These are phyloP conservation scores for Neopipo cinnamomea DNA, from an alignment of 2,113 vertebrate genomes.

Conservation along the genomic window DNA sequence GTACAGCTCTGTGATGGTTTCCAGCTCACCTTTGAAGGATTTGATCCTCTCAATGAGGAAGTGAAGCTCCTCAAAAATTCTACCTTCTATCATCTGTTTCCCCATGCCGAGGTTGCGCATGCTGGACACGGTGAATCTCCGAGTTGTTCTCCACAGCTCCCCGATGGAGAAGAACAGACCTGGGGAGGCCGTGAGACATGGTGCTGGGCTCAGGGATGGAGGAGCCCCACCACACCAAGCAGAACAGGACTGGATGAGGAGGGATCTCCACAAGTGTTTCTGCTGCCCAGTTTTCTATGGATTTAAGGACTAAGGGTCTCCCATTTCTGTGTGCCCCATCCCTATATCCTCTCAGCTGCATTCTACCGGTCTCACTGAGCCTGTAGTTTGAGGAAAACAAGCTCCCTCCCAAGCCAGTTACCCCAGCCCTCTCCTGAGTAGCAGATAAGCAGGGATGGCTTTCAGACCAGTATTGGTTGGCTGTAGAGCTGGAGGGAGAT, in stretches of 20 bases:
- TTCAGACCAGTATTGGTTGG: neutral
- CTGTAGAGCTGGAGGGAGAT: neutral
- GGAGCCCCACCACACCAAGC: neutral
- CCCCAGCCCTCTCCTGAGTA: neutral
- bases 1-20: fast-evolving
- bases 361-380: neutral
- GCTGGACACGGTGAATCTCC: conserved; percentile 67
- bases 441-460: neutral
- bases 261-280: neutral
- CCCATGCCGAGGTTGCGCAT: conserved; percentile 76
- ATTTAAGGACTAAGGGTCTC: neutral
- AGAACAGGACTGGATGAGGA: neutral
- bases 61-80: conserved; percentile 67
- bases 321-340: neutral
- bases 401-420: neutral
- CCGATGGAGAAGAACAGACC: conserved; percentile 79
- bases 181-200: neutral
- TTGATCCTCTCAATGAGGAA: conserved; percentile 66
- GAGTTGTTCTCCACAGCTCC: conserved; percentile 66
- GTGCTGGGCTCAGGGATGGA: neutral
- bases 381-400: neutral
- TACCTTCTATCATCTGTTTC: conserved; percentile 34
- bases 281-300: neutral
- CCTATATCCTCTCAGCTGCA: neutral
- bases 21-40: conserved; percentile 69